A percentile compares a stretch with the other conserved stretches of the same genome.
phyloP scores from a whole-genome alignment of 2,888 invertebrate species.

The Caenorhabditis panamensis region DNA sequence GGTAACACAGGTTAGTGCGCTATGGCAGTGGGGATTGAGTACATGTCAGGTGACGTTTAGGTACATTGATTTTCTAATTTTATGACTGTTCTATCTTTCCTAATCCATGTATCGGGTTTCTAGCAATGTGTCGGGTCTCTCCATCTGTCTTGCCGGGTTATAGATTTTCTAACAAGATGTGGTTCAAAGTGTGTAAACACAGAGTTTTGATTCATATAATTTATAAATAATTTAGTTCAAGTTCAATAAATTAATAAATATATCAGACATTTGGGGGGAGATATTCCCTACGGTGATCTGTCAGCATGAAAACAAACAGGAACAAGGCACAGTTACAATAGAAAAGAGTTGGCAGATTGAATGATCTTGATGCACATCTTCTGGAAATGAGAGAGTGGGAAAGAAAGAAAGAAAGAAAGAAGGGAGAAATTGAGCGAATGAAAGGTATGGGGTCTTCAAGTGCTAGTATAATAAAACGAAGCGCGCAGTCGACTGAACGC shows the following conservation, averaged over 20 bases:
- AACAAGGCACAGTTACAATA: neutral
- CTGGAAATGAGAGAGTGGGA: neutral
- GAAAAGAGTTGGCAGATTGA: neutral
- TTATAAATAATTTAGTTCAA: neutral
- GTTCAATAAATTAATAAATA: neutral
- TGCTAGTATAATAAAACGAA: conserved; percentile 51
- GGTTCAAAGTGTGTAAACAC: no score
- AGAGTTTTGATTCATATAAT: neutral
- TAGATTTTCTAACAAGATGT: no score
- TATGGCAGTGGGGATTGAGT: no score
- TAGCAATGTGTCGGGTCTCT: no score
- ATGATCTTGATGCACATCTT: neutral
- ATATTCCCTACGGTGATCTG: neutral
- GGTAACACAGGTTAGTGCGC: no score
- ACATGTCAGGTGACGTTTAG: no score
- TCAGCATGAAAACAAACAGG: neutral
- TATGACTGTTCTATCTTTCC: no score
- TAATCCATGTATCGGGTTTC: no score
- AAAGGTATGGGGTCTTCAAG: conserved; percentile 11
- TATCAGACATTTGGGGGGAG: neutral
- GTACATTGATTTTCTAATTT: no score
- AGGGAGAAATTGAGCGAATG: conserved; percentile 6
- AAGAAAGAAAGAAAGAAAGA: conserved; percentile 18
- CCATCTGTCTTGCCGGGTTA: no score
- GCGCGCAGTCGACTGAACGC: conserved; percentile 34